Percentiles rank a stretch among this genome's conserved stretches.
phyloP scores from a whole-genome alignment of 2,888 invertebrate species.

The Drosophila greeni region DNA sequence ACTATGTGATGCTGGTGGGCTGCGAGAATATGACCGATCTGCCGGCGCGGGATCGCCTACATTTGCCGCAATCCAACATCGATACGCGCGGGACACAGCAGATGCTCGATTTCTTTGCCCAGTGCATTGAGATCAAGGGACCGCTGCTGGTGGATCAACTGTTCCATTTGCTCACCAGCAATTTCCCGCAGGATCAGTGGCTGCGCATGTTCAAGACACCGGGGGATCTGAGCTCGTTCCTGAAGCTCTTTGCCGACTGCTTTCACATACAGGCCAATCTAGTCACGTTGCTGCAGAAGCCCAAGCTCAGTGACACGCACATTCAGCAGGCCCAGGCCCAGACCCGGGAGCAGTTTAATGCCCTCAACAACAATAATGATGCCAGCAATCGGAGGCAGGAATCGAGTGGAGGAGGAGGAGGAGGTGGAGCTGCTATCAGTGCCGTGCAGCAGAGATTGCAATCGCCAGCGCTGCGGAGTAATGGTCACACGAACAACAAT shows the following conservation, averaged over 20 bases:
- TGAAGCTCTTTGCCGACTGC: constrained; percentile 95
- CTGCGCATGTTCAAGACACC: constrained; percentile 93
- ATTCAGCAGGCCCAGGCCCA: constrained; percentile 78
- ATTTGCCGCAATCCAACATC: constrained; percentile 86
- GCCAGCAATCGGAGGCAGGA: constrained; percentile 44
- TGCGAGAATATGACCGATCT: constrained; percentile 84
- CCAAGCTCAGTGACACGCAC: constrained; percentile 83
- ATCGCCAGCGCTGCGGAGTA: constrained; percentile 72
- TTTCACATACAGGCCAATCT: constrained; percentile 96
- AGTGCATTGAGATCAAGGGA: constrained; percentile 89
- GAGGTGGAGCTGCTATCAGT: constrained; percentile 43
- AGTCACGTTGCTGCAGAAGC: constrained; percentile 89
- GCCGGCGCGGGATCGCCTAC: constrained; percentile 83
- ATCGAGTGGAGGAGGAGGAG: not conserved
- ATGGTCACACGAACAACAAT: constrained; percentile 47
- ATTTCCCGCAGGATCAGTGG: constrained; percentile 88
- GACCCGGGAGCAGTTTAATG: constrained; percentile 78
- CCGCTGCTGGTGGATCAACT: constrained; percentile 92
- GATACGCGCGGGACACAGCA: constrained; percentile 91
- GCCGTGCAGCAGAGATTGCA: constrained; percentile 75
- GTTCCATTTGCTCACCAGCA: constrained; percentile 88
- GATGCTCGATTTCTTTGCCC: constrained; percentile 88
- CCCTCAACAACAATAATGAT: constrained; percentile 71
- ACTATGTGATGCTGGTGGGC: constrained; percentile 88
- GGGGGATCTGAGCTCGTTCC: constrained; percentile 92